Percentiles rank a stretch among this genome's conserved stretches.
Conservation (phyloP, 2,888 invertebrate genomes). For the Clitarchus hookeri region DNA sequence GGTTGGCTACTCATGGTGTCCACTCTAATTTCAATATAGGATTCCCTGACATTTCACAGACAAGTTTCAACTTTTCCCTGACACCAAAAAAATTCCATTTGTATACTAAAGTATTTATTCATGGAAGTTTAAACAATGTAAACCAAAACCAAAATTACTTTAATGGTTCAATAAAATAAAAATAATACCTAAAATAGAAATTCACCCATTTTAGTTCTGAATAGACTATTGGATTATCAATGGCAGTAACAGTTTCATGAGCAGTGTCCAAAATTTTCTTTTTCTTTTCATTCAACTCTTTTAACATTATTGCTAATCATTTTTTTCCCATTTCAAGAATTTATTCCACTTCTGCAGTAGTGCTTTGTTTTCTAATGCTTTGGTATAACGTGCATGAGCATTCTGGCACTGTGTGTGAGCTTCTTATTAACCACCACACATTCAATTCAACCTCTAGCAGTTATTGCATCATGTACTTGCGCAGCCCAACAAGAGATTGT, state of each 20-base stretch:
- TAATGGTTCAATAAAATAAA: too few species aligned
- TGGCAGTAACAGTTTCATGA: neutral
- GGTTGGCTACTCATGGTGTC: too few species aligned
- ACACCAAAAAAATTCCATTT: too few species aligned
- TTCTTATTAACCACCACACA: neutral
- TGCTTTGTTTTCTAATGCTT: neutral
- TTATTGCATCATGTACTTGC: neutral
- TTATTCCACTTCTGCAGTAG: neutral
- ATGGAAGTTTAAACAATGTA: too few species aligned
- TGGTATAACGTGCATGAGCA: neutral
- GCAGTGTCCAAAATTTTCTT: neutral
- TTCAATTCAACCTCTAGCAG: neutral
- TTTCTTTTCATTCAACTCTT: neutral
- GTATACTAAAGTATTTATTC: too few species aligned
- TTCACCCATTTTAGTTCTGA: too few species aligned
- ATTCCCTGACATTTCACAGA: too few species aligned
- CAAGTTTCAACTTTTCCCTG: too few species aligned
- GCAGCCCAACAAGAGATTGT: slow-evolving; percentile 1
- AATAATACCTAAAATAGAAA: too few species aligned
- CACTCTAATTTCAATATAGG: too few species aligned
- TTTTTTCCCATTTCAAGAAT: neutral
- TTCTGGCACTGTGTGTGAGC: neutral
- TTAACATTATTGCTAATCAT: neutral
- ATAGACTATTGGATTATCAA: neutral
- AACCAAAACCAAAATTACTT: too few species aligned